Evolutionary conservation across 2,113 vertebrate genomes (phyloP), one percentile per base, ranked within the genome.

Genomic region (Crotalus tigris): DNA sequence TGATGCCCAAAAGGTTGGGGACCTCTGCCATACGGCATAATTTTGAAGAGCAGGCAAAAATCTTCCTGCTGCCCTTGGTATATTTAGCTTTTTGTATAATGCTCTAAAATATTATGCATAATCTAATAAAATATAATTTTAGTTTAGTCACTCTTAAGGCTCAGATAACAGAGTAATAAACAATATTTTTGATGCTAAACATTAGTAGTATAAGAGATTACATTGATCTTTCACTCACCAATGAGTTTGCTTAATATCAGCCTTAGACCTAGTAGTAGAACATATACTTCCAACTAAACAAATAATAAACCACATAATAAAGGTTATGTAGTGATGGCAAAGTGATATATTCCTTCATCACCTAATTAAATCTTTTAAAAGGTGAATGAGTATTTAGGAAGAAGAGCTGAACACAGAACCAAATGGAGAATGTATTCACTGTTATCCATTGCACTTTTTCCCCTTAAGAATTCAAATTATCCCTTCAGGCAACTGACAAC

Each of bases 401-500:
- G 90, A 95, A 17, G 89, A 13, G 58, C 1, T 12, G 29, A 91
- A 81, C 57, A 90, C 91, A 96, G 69, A 97, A 96, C 55, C 94
- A 97, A 98, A 97, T 88, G 94, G 95, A 91, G 95, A 97, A 93
- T 96, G 97, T 97, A 96, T 97, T 97, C 81, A 96, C 96, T 95
- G 91, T 96, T 94, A 93, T 96, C 94, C 44, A 92, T 94, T 90
- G 89, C 89, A 93, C 97, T 96, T 93, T 85, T 94, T 94, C 44
- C 44, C 39, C n/a, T 96, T 96, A 96, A 97, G 97, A 98, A 98
- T 98, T 98, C 98, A 98, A 98, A 98, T 97, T 97, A 98, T 98
- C 98, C 98, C 98, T 98, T 98, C 97, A 98, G 98, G 98, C 98
- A 98, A 97, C 96, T 95, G 89, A 97, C 98, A 98, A 98, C 98